Conservation (phyloP, 2,797 vertebrate species). For the Pipistrellus kuhlii region DNA sequence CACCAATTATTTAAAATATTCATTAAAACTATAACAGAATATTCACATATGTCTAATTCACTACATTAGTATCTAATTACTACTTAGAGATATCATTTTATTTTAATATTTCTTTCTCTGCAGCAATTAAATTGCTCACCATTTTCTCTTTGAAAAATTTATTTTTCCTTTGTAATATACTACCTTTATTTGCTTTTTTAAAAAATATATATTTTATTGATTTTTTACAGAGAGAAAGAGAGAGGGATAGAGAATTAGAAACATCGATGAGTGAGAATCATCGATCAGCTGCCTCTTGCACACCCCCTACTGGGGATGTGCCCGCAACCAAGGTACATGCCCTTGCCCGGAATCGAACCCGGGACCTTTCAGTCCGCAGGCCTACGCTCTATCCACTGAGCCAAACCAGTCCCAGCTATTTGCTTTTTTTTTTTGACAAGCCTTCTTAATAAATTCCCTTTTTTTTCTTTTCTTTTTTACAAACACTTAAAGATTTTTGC, state of each 20-base stretch:
- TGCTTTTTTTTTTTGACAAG: neutral
- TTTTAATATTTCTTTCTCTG: neutral
- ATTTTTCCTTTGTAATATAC: neutral
- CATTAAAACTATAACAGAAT: neutral
- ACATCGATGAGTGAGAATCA: no score
- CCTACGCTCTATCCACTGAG: no score
- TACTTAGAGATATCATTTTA: neutral
- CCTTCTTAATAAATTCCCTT: neutral
- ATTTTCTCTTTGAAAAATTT: neutral
- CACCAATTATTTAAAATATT: neutral
- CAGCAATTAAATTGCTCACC: neutral
- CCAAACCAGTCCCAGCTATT: no score
- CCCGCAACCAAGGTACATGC: no score
- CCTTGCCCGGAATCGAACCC: no score
- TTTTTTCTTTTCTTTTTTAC: neutral
- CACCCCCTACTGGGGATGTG: no score
- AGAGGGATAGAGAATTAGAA: no score
- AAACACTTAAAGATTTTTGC: neutral
- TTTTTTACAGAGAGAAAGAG: no score
- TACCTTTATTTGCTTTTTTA: neutral
- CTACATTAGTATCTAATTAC: neutral
- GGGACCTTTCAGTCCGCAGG: no score
- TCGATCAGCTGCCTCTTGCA: no score
- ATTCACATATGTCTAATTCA: neutral
- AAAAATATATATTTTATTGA: no score